Percentiles rank a stretch among this genome's conserved stretches.
These are phyloP conservation scores for Nasonia oneida DNA, from an alignment of 2,888 invertebrate species.

Conservation along the genomic window DNA sequence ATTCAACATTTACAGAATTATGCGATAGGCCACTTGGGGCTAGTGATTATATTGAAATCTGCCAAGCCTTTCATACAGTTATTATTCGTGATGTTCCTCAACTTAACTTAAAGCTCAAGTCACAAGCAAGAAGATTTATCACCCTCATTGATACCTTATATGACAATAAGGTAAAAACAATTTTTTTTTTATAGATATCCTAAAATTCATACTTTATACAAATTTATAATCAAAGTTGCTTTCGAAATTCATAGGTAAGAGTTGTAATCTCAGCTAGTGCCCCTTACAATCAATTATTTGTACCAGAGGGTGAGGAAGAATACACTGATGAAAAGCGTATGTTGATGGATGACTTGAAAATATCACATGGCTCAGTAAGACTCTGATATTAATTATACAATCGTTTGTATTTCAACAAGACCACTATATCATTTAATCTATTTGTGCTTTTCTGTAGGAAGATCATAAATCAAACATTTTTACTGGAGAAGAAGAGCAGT, in stretches of 20 bases:
- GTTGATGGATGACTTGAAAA: slow-evolving; percentile 97
- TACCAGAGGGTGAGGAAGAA: slow-evolving; percentile 80
- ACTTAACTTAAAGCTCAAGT: slow-evolving; percentile 88
- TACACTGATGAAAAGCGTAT: slow-evolving; percentile 89
- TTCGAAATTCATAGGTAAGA: slow-evolving; percentile 81
- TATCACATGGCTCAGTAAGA: slow-evolving; percentile 87
- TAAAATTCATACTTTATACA: slow-evolving; percentile 12
- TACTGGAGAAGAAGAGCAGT: slow-evolving; percentile 98
- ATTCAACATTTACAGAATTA: slow-evolving; percentile 93
- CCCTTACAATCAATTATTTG: slow-evolving; percentile 88
- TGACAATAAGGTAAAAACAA: slow-evolving; percentile 88
- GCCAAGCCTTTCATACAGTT: slow-evolving; percentile 96
- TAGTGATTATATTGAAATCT: slow-evolving; percentile 95
- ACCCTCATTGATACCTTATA: slow-evolving; percentile 98
- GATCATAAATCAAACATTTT: slow-evolving; percentile 93
- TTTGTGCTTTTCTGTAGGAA: slow-evolving; percentile 80
- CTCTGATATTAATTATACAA: slow-evolving; percentile 33
- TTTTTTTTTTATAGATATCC: neutral
- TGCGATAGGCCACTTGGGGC: slow-evolving; percentile 97
- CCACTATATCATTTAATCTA: slow-evolving; percentile 7
- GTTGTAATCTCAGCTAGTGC: slow-evolving; percentile 92
- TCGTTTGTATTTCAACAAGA: slow-evolving; percentile 29
- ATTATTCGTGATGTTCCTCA: slow-evolving; percentile 94
- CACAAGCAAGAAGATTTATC: slow-evolving; percentile 96
- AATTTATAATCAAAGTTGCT: slow-evolving; percentile 7